Conservation (phyloP, 2,797 vertebrate genomes). For the Florisuga fusca region DNA sequence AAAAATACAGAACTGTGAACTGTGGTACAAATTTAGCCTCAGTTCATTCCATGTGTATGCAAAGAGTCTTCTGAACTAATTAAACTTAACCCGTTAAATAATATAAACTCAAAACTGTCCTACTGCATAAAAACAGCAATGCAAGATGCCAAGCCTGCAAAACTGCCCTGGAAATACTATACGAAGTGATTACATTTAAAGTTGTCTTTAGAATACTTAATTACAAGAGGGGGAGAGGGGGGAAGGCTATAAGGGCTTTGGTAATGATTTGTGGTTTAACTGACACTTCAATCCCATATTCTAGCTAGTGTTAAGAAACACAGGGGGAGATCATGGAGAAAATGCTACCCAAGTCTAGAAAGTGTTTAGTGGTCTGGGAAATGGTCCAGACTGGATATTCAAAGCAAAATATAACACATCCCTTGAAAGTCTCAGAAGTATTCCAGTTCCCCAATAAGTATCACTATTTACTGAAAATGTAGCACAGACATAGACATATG, state of each 20-base stretch:
- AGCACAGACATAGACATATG: neutral
- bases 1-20: neutral
- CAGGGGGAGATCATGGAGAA: neutral
- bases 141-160: neutral
- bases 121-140: neutral
- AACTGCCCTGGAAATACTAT: neutral
- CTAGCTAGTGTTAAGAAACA: neutral
- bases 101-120: neutral
- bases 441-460: neutral
- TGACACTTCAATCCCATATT: neutral
- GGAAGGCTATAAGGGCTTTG: neutral
- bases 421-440: neutral
- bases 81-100: neutral
- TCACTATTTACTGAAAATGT: neutral
- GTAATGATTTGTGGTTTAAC: neutral
- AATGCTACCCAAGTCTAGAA: neutral
- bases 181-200: neutral
- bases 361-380: slow-evolving; percentile 1
- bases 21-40: neutral
- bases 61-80: neutral
- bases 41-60: neutral
- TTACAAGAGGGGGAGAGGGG: neutral
- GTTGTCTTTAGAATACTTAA: neutral
- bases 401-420: neutral
- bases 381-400: neutral